Evolutionary conservation across 2,888 invertebrate genomes (phyloP), one percentile per base, ranked within the genome.

Genomic region (Cryptocheilus praepositus): DNA sequence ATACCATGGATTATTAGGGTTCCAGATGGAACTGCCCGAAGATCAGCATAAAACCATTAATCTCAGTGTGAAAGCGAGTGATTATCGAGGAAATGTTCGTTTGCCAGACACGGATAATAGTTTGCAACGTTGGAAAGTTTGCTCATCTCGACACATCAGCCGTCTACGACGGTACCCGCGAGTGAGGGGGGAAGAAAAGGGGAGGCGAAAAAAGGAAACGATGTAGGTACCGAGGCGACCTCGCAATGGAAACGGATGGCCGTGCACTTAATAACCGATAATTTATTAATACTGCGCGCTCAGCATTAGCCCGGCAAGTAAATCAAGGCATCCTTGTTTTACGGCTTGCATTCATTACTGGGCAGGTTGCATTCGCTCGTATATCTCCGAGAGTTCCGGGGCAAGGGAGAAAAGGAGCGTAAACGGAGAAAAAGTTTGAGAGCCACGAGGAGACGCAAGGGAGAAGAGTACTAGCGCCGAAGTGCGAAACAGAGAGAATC

Each of bases 291-390:
- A 83, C 83, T 77, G 81, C 80, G 67, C 71, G 77, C 69, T 77
- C 80, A 74, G 81, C 80, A 82, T 85, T 85, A 85, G 83, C 76
- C 75, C 79, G 78, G 81, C 74, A 81, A 86, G 87, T 88, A 87
- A 87, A 87, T 88, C 88, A 87, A 86, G 79, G 81, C 79, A 79
- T 85, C 81, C 84, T 83, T 85, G 84, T 86, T 88, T 88, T 87
- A 88, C 83, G 84, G 86, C 85, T 77, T 85, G 86, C 86, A 86
- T 88, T 88, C 86, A 87, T 88, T 88, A 88, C 84, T 76, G 77
- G 81, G 81, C 83, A 86, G 85, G 83, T 85, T 84, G 85, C 81
- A 83, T 76, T 85, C 82, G 85, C 84, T 86, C 88, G 85, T 88
- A 88, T 87, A 88, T 88, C 87, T 87, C 82, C 71, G 61, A 22